Conservation (phyloP, 2,113 vertebrate genomes). For the Bettongia penicillata region DNA sequence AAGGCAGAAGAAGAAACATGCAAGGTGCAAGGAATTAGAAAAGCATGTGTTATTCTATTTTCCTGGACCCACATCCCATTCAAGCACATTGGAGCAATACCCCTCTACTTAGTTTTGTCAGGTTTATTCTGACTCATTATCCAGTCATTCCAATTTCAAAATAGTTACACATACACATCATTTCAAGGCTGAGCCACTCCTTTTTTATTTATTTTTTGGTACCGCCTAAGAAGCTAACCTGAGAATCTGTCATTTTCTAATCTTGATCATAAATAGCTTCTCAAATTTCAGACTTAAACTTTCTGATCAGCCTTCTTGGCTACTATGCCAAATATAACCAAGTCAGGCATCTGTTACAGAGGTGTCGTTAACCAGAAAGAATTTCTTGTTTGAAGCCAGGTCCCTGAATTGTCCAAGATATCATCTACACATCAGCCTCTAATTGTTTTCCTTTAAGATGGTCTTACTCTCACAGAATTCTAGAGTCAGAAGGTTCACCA, state of each 20-base stretch:
- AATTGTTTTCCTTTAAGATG: slow-evolving; percentile 19
- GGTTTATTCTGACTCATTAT: slow-evolving; percentile 6
- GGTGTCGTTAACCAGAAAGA: neutral
- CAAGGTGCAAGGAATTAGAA: neutral
- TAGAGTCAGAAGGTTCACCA: slow-evolving; percentile 7
- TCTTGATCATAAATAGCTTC: neutral
- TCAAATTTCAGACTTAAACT: neutral
- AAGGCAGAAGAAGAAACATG: neutral
- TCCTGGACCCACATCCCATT: neutral
- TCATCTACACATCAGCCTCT: neutral
- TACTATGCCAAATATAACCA: slow-evolving; percentile 3
- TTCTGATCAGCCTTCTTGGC: neutral
- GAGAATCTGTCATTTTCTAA: neutral
- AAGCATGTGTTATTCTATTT: neutral
- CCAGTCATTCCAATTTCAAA: neutral
- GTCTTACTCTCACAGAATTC: neutral
- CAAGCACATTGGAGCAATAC: neutral
- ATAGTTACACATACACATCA: neutral
- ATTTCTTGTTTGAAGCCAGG: slow-evolving; percentile 16
- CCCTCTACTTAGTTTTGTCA: neutral
- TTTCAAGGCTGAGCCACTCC: neutral
- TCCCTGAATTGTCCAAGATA: slow-evolving; percentile 19
- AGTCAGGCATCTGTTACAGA: neutral
- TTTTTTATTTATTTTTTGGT: neutral
- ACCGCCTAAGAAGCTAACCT: neutral